Conservation (phyloP, 1,140 invertebrate genomes). For the Colletes gigas region DNA sequence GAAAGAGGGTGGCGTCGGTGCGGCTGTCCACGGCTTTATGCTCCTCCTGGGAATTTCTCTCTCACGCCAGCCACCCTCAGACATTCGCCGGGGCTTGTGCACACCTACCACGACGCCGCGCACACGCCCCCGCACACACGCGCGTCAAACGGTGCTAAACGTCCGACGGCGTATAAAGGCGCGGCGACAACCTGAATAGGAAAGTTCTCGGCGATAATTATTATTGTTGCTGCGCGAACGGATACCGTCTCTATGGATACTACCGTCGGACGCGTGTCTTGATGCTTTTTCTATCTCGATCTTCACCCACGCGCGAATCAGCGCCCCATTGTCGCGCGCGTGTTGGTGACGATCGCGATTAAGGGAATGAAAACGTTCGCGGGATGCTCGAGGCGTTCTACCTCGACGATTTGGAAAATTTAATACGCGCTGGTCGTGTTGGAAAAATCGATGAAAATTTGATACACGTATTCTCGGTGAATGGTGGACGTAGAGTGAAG, state of each 20-base stretch:
- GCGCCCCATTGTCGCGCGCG: background rate
- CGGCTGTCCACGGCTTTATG: slow-evolving; percentile 65
- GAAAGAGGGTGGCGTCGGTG: slow-evolving; percentile 54
- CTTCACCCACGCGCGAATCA: background rate
- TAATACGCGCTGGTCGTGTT: no score
- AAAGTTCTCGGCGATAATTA: slow-evolving; percentile 52
- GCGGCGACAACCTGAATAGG: slow-evolving; percentile 9
- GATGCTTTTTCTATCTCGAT: slow-evolving; percentile 22
- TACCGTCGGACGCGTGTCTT: background rate
- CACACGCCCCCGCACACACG: background rate
- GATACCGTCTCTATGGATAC: slow-evolving; percentile 11
- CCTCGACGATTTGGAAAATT: no score
- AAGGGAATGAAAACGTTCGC: background rate
- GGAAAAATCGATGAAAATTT: no score
- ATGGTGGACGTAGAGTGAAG: no score
- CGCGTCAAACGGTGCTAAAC: slow-evolving; percentile 7
- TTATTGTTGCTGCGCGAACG: slow-evolving; percentile 44
- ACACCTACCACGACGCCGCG: background rate
- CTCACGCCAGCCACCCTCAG: slow-evolving; percentile 50
- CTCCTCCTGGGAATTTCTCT: slow-evolving; percentile 62
- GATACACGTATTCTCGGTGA: no score
- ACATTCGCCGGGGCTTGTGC: slow-evolving; percentile 26
- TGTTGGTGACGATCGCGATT: slow-evolving; percentile 9
- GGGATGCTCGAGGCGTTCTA: no score
- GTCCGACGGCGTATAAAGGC: slow-evolving; percentile 35